Evolutionary conservation across 92 coral and sea anemone genomes (phyloP), one percentile per base, ranked within the genome.

Genomic region (Siderastrea radians): DNA sequence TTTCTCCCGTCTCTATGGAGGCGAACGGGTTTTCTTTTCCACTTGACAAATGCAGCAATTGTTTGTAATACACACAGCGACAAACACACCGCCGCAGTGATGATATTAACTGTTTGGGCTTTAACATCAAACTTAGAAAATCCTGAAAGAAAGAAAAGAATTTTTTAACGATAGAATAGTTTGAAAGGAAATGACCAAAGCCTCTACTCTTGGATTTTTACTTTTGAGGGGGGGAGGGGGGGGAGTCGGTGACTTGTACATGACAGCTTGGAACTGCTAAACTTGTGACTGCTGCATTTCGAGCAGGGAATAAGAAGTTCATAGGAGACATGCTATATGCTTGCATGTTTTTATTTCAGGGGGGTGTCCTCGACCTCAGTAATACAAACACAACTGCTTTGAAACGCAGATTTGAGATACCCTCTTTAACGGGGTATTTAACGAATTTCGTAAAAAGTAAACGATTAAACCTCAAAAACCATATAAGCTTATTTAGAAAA

Each of bases 21-120:
- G 44, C 67, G 45, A 14, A 43, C 55, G 13, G 15, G 17, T 70
- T 82, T 71, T 45, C 8, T 70, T 70, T 5, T 70, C 68, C 86
- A 17, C 10, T 55, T 70, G 52, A 10, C 43, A n/a, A 44, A 69
- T 1, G 69, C 67, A 19, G 55, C 47, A n/a, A 19, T 7, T 17
- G 52, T 46, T 10, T 70, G 78, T 7, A 69, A 10, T 12, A 70
- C 58, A 10, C 78, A 70, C 57, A 57, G n/a, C 61, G 78, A 52
- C 6, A 58, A 7, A 57, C 69, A 69, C 54, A 48, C 53, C 5
- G 58, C 49, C 2, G 69, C 3, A 13, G 44, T 16, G 1, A 71
- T 48, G 57, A 82, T 4, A 26, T 48, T 17, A 49, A 6, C 2
- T n/a, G 68, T 17, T 53, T 82, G 17, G 6, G 48, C 14, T 69